Percentiles rank a stretch among this genome's conserved stretches.
Evolutionary conservation across 2,113 vertebrate genomes (phyloP).

Genomic region (Siniperca knerii): DNA sequence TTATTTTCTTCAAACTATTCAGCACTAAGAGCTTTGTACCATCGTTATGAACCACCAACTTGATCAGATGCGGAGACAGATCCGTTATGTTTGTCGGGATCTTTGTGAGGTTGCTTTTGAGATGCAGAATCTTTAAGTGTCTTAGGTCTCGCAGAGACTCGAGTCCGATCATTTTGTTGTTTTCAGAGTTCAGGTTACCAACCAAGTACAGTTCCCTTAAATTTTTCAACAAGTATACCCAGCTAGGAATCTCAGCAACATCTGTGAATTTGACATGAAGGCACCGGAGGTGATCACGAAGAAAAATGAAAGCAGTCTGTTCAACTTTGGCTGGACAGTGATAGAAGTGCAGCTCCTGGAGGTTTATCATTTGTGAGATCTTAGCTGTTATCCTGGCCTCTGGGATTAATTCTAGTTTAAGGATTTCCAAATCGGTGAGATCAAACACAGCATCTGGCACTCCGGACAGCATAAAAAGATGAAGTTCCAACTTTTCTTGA

Average conservation of each 20-base stretch:
- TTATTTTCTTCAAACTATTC: slow-evolving; percentile 99
- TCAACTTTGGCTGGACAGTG: slow-evolving; percentile 98
- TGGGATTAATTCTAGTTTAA: slow-evolving; percentile 96
- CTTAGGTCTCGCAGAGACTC: slow-evolving; percentile 96
- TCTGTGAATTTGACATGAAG: slow-evolving; percentile 99
- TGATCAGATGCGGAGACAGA: slow-evolving; percentile 94
- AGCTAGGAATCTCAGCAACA: slow-evolving; percentile 96
- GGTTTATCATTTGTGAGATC: slow-evolving; percentile 97
- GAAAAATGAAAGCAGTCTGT: slow-evolving; percentile 97
- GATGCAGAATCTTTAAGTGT: slow-evolving; percentile 93
- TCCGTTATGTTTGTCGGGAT: slow-evolving; percentile 98
- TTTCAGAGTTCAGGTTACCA: slow-evolving; percentile 98
- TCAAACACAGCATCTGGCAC: slow-evolving; percentile 97
- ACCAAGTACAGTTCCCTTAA: slow-evolving; percentile 94
- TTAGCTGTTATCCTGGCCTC: slow-evolving; percentile 97
- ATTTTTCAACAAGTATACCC: slow-evolving; percentile 96
- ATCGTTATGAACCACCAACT: slow-evolving; percentile 96
- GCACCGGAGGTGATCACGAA: slow-evolving; percentile 96
- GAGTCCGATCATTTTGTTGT: slow-evolving; percentile 99
- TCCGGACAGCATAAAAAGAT: slow-evolving; percentile 96
- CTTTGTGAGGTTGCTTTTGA: slow-evolving; percentile 99
- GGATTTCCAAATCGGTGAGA: slow-evolving; percentile 93
- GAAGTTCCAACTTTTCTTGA: slow-evolving; percentile 95
- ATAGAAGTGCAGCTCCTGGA: slow-evolving; percentile 96
- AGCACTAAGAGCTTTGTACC: slow-evolving; percentile 97